phyloP scores from a whole-genome alignment of 2,113 vertebrate genomes.

The Eira barbara region DNA sequence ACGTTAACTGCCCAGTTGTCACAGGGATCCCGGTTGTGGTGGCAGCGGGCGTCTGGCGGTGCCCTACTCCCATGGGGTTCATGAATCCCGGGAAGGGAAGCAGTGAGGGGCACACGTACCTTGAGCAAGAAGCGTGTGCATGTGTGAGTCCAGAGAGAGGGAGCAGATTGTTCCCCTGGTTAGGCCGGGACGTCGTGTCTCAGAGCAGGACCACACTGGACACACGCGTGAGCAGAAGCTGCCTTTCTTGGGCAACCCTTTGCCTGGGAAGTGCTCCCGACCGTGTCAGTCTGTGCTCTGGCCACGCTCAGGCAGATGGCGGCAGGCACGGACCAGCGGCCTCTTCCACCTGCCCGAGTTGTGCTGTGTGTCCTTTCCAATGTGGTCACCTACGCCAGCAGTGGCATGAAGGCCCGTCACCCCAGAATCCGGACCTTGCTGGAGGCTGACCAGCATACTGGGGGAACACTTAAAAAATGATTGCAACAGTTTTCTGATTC shows the following conservation, averaged over 20 bases:
- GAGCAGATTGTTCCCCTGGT: neutral
- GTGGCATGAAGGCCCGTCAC: neutral
- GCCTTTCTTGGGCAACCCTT: neutral
- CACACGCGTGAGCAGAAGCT: neutral
- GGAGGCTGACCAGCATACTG: neutral
- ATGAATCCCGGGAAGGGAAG: neutral
- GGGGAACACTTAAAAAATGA: neutral
- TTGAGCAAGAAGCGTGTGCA: neutral
- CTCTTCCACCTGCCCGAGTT: neutral
- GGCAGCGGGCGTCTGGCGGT: neutral
- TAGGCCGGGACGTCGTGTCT: neutral
- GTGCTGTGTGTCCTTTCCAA: rapidly evolving
- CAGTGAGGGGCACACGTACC: neutral
- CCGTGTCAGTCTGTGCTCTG: neutral
- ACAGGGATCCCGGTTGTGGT: neutral
- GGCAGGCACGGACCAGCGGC: rapidly evolving
- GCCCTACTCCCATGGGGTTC: neutral
- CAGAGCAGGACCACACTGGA: neutral
- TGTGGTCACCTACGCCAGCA: too few relatives aligned
- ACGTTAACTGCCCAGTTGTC: neutral
- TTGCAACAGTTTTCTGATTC: neutral
- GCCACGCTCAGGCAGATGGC: neutral
- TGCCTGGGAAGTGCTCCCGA: neutral
- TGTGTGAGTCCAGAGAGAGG: neutral
- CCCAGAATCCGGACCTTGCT: neutral